Conservation (phyloP, 2,113 vertebrate genomes). For the Eulemur macaco region DNA sequence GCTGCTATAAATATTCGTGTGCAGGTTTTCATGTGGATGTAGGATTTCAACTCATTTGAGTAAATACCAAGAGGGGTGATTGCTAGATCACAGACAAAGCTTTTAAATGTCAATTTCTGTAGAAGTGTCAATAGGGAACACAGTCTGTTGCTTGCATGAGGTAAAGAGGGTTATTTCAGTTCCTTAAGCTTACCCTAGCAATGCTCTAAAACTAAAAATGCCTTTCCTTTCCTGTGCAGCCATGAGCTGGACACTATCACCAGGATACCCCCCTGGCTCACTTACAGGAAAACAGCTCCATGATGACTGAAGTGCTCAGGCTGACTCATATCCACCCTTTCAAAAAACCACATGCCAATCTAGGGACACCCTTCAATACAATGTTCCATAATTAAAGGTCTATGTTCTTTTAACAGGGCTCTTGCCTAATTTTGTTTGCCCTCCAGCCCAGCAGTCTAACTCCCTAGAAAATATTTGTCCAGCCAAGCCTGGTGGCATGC, state of each 20-base stretch:
- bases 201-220: not conserved
- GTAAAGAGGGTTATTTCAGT: not conserved
- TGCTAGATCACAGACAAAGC: not conserved
- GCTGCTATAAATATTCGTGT: not conserved
- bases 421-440: not conserved
- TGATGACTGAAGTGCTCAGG: not conserved
- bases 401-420: not conserved
- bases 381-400: not conserved
- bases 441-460: not conserved
- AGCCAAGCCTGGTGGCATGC: too few species aligned
- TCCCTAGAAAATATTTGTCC: not conserved
- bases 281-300: not conserved
- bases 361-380: not conserved
- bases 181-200: not conserved
- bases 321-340: slow-evolving; percentile 63
- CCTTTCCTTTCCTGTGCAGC: not conserved
- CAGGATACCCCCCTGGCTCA: not conserved
- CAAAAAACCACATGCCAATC: not conserved
- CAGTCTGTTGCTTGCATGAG: not conserved
- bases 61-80: not conserved
- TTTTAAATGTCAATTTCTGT: not conserved
- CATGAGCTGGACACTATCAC: not conserved
- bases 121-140: not conserved
- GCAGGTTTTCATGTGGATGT: not conserved
- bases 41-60: not conserved